Evolutionary conservation across 2,113 vertebrate species (phyloP).

Genomic region (Strigops habroptila): DNA sequence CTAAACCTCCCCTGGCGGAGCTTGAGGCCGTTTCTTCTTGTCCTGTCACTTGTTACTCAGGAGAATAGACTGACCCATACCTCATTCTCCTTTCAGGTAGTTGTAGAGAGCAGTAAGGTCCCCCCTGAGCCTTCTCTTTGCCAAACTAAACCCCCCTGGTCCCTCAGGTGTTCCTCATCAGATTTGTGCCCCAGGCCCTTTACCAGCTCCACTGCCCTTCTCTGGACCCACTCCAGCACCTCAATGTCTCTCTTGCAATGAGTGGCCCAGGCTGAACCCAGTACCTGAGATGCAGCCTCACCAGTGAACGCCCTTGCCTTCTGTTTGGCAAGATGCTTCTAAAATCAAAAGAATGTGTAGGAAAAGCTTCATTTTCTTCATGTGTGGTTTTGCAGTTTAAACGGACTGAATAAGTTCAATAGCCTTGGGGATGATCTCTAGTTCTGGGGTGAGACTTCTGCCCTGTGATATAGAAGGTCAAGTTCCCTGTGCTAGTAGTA

Average conservation of each 20-base stretch:
- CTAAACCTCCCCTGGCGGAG: accelerated
- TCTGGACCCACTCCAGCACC: neutral
- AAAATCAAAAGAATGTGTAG: neutral
- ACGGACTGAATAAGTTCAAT: neutral
- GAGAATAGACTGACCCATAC: neutral
- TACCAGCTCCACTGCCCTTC: neutral
- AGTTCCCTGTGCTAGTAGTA: neutral
- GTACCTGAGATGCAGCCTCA: neutral
- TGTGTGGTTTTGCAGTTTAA: neutral
- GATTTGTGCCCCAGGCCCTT: neutral
- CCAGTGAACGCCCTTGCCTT: neutral
- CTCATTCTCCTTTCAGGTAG: neutral
- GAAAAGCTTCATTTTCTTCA: neutral
- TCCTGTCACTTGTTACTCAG: neutral
- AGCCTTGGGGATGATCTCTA: neutral
- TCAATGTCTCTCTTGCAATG: neutral
- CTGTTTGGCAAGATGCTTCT: neutral
- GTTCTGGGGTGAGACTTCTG: neutral
- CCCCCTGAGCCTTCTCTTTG: neutral
- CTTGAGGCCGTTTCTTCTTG: neutral
- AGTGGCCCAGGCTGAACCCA: neutral
- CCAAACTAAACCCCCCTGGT: neutral
- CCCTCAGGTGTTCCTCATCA: neutral
- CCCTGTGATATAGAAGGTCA: neutral
- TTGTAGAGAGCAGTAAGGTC: neutral